Percentiles rank a stretch among this genome's conserved stretches.
Conservation (phyloP, 2,888 invertebrate genomes). For the Amiota communis region DNA sequence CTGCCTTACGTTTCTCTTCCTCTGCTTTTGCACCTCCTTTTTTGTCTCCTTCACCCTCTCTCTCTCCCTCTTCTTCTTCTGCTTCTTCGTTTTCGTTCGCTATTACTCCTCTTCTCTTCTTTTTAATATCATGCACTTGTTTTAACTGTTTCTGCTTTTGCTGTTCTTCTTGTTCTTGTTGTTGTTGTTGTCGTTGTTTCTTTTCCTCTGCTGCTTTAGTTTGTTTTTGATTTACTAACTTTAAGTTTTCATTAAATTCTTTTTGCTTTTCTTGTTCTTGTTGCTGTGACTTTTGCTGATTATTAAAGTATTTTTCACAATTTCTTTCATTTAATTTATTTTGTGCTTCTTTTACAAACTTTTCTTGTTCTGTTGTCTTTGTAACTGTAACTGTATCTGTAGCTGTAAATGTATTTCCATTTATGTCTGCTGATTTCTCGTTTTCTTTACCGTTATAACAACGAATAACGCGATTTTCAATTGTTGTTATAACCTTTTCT, state of each 20-base stretch:
- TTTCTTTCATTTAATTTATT: too few relatives aligned
- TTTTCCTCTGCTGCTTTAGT: neutral
- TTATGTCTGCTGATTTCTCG: too few relatives aligned
- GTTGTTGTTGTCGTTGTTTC: neutral
- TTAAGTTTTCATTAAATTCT: too few relatives aligned
- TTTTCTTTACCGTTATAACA: neutral
- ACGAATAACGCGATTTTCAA: neutral
- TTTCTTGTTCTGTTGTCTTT: neutral
- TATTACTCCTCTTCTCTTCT: neutral
- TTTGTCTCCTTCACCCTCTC: constrained; percentile 31
- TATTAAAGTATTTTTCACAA: too few relatives aligned
- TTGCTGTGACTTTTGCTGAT: too few relatives aligned
- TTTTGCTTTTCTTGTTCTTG: too few relatives aligned
- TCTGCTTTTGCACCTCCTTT: constrained; percentile 45
- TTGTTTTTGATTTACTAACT: too few relatives aligned
- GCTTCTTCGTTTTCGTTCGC: constrained; percentile 2
- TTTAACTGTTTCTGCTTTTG: constrained; percentile 38
- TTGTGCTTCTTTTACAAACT: neutral
- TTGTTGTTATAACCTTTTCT: neutral
- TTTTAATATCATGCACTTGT: neutral
- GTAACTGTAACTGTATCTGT: neutral
- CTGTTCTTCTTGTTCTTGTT: constrained; percentile 17
- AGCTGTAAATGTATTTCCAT: too few relatives aligned
- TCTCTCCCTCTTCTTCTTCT: neutral
- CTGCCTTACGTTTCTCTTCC: constrained; percentile 9